phyloP scores from a whole-genome alignment of 1,140 invertebrate species.

The Eubasilissa regina region DNA sequence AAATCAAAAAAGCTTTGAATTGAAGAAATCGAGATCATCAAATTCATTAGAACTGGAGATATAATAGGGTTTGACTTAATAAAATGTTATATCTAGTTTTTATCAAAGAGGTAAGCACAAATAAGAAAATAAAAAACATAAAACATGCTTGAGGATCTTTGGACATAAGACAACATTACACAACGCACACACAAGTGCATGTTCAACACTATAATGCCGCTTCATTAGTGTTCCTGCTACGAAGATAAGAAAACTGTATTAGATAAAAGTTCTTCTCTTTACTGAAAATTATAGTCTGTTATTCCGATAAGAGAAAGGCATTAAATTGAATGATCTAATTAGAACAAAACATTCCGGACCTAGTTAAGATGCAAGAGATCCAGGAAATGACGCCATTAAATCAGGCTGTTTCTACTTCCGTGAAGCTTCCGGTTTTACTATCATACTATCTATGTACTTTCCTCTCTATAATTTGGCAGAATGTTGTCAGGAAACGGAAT shows the following conservation, averaged over 20 bases:
- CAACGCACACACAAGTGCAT: background rate
- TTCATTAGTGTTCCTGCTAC: constrained; percentile 5
- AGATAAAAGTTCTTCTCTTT: constrained; percentile 22
- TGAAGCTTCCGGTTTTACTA: background rate
- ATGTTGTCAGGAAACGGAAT: background rate
- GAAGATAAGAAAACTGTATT: background rate
- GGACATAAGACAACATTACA: background rate
- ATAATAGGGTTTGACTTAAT: no score
- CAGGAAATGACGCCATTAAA: constrained; percentile 13
- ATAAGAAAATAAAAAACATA: no score
- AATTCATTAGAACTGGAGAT: no score
- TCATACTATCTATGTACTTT: background rate
- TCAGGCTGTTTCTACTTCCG: constrained; percentile 13
- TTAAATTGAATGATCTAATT: constrained; percentile 36
- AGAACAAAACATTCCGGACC: constrained; percentile 9
- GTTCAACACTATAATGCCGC: background rate
- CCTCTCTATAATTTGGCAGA: background rate
- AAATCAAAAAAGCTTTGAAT: no score
- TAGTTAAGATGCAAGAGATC: constrained; percentile 1
- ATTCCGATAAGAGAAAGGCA: constrained; percentile 6
- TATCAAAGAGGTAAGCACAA: no score
- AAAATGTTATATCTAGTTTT: no score
- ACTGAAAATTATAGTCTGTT: constrained; percentile 21
- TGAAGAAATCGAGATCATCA: no score
- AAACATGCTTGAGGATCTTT: no score